Conservation (phyloP, 2,888 invertebrate genomes). For the Temnothorax rugatulus region DNA sequence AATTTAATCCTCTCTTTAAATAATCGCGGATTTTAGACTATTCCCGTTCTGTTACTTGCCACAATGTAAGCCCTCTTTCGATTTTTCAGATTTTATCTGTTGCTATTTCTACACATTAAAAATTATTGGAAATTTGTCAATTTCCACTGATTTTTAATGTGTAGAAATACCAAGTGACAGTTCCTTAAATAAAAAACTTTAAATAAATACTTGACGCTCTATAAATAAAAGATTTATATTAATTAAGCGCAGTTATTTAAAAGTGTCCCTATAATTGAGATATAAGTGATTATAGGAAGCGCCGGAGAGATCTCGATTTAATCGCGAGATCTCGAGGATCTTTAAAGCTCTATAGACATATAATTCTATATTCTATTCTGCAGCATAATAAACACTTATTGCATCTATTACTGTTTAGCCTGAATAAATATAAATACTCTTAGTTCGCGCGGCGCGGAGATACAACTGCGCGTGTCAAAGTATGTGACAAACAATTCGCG, state of each 20-base stretch:
- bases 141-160: background rate
- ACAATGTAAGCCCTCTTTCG: too few species aligned
- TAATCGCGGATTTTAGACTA: background rate
- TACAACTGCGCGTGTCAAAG: slow-evolving; percentile 27
- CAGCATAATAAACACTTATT: slow-evolving; percentile 27
- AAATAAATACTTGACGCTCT: background rate
- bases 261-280: background rate
- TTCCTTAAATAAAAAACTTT: background rate
- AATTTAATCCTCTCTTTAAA: slow-evolving; percentile 6
- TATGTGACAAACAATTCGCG: slow-evolving; percentile 47
- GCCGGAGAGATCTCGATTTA: background rate
- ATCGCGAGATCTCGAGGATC: background rate
- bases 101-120: too few species aligned
- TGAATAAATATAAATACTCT: slow-evolving; percentile 45
- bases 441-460: background rate
- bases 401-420: slow-evolving; percentile 8
- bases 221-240: background rate
- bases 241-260: background rate
- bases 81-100: background rate
- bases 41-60: background rate
- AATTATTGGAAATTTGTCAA: too few species aligned
- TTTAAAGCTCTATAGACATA: background rate
- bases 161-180: background rate
- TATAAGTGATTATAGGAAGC: background rate
- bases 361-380: slow-evolving; percentile 20